Evolutionary conservation across 1,140 invertebrate species (phyloP).

Genomic region (Tyrophagus putrescentiae): DNA sequence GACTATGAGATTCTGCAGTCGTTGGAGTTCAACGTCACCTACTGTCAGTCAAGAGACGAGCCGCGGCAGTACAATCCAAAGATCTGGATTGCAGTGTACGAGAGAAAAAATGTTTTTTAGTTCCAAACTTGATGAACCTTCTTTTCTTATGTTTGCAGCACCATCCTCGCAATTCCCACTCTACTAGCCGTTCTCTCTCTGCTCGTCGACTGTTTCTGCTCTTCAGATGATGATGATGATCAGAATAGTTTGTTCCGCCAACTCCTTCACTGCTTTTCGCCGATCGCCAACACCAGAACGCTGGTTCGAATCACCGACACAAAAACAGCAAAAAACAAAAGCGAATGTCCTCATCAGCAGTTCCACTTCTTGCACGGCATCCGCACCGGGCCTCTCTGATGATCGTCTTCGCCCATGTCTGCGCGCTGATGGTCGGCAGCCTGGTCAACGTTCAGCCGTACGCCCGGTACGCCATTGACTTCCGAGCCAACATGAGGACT

Average conservation of each 20-base stretch:
- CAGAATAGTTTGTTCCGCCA: neutral
- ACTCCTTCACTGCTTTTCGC: neutral
- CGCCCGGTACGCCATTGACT: neutral
- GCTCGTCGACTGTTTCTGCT: too few species aligned
- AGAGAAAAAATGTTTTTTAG: neutral
- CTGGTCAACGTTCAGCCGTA: neutral
- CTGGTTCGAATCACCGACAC: neutral
- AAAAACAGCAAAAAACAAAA: neutral
- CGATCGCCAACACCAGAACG: neutral
- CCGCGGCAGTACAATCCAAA: neutral
- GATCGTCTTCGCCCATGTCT: neutral
- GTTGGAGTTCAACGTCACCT: constrained; percentile 4
- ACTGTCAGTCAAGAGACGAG: constrained; percentile 2
- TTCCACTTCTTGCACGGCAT: constrained; percentile 13
- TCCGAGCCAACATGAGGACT: neutral
- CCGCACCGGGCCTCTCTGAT: neutral
- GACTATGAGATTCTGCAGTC: neutral
- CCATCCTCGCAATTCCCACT: neutral
- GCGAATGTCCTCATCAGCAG: neutral
- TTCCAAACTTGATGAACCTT: neutral
- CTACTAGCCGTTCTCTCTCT: neutral
- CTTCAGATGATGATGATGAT: neutral
- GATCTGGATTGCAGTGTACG: neutral
- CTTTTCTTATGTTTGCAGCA: too few species aligned
- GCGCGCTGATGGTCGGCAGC: neutral